These are phyloP conservation scores for Heterodera schachtii DNA, from an alignment of 1,140 invertebrate genomes.

Conservation along the genomic window DNA sequence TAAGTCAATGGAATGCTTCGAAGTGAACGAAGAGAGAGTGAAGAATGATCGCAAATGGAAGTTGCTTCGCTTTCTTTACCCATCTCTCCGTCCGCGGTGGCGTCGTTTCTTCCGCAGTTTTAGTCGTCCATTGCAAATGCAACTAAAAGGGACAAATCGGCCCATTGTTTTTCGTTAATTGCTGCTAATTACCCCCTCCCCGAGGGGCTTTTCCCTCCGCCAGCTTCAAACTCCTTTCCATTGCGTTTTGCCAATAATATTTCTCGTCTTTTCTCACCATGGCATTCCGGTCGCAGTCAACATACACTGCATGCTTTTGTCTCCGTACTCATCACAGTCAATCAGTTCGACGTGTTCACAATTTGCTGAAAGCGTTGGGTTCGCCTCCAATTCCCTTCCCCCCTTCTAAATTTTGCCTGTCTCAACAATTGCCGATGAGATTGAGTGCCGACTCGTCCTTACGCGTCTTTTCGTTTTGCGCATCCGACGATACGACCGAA, in stretches of 20 bases:
- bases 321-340: constrained; percentile 50
- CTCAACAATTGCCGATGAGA: constrained; percentile 22
- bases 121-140: constrained; percentile 26
- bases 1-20: not conserved
- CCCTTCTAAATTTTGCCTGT: constrained; percentile 4
- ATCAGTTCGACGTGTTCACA: constrained; percentile 53
- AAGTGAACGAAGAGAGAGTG: not conserved
- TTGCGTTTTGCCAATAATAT: constrained; percentile 7
- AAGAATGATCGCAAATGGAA: too few species aligned
- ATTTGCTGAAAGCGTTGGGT: constrained; percentile 38
- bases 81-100: not conserved
- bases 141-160: constrained; percentile 9
- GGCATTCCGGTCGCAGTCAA: constrained; percentile 55
- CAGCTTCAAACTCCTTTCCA: too few species aligned
- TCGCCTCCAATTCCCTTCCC: not conserved
- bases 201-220: too few species aligned
- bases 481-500: constrained; percentile 5
- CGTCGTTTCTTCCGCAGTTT: constrained; percentile 8
- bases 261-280: constrained; percentile 40
- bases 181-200: too few species aligned
- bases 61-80: not conserved
- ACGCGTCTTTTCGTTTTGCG: constrained; percentile 2
- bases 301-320: constrained; percentile 50
- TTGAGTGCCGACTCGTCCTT: constrained; percentile 16
- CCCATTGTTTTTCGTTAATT: too few species aligned